These are phyloP conservation scores for Zoanthus gigantus DNA, from an alignment of 92 coral and sea anemone species.

Conservation along the genomic window DNA sequence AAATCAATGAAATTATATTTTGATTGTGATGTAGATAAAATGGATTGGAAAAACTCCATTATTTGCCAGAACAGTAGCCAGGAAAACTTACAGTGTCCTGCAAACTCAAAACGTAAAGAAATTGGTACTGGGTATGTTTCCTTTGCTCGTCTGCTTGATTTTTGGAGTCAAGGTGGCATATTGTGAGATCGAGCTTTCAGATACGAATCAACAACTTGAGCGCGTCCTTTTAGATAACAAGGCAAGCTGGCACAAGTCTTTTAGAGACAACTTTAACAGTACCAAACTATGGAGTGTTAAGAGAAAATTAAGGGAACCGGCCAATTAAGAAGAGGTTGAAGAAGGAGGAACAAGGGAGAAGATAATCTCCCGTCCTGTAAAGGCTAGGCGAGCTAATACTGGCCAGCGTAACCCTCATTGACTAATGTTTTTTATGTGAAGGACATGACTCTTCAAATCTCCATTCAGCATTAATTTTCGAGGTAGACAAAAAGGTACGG, in stretches of 20 bases:
- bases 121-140: background rate
- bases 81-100: conserved; percentile 17
- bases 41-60: conserved; percentile 16
- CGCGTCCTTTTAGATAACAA: conserved; percentile 39
- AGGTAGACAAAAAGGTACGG: conserved; percentile 16
- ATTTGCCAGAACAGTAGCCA: conserved; percentile 1
- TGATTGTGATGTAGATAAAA: background rate
- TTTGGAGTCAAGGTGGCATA: background rate
- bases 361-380: conserved; percentile 47
- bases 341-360: background rate
- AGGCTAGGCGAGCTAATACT: conserved; percentile 41
- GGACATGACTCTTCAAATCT: conserved; percentile 16
- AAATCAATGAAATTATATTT: too few species aligned
- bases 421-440: conserved; percentile 47
- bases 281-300: conserved; percentile 48
- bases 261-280: conserved; percentile 52
- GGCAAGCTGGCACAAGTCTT: conserved; percentile 71
- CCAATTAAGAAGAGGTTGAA: conserved; percentile 19
- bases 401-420: background rate
- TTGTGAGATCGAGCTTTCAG: background rate
- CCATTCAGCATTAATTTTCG: conserved; percentile 33
- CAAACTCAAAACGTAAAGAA: conserved; percentile 23
- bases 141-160: background rate
- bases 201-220: conserved; percentile 10
- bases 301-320: conserved; percentile 36